Percentiles rank a stretch among this genome's conserved stretches.
Conservation (phyloP, 2,888 invertebrate species). For the Andrena praecox region DNA sequence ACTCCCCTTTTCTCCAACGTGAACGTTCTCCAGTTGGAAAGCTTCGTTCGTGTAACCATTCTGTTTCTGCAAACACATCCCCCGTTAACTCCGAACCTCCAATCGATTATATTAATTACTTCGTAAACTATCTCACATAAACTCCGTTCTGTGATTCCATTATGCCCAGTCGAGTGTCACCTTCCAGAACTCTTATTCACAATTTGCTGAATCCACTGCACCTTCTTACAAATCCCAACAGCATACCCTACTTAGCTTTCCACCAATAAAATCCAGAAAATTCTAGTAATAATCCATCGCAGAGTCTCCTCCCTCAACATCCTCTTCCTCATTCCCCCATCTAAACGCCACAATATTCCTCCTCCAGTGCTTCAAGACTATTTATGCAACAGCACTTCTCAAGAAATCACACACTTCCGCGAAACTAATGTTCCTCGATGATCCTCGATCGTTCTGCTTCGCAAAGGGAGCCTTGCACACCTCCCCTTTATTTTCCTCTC, state of each 20-base stretch:
- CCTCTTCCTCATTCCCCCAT: too few species aligned
- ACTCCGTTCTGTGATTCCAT: constrained; percentile 42
- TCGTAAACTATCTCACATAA: constrained; percentile 53
- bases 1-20: constrained; percentile 32
- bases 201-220: constrained; percentile 1
- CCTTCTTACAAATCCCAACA: too few species aligned
- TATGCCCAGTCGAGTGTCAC: constrained; percentile 23
- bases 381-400: neutral
- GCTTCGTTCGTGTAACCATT: constrained; percentile 70
- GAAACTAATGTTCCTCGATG: too few species aligned
- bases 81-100: neutral
- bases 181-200: neutral
- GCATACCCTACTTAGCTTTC: too few species aligned
- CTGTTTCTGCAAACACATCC: constrained; percentile 54
- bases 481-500: too few species aligned
- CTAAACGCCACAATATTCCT: neutral
- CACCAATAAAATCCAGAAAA: too few species aligned
- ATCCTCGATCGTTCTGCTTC: too few species aligned
- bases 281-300: neutral
- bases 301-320: neutral
- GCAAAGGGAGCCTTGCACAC: too few species aligned
- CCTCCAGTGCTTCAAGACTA: neutral
- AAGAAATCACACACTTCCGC: neutral
- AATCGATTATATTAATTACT: neutral
- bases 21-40: constrained; percentile 63